Conservation (phyloP, 2,888 invertebrate genomes). For the Apamea sordens region DNA sequence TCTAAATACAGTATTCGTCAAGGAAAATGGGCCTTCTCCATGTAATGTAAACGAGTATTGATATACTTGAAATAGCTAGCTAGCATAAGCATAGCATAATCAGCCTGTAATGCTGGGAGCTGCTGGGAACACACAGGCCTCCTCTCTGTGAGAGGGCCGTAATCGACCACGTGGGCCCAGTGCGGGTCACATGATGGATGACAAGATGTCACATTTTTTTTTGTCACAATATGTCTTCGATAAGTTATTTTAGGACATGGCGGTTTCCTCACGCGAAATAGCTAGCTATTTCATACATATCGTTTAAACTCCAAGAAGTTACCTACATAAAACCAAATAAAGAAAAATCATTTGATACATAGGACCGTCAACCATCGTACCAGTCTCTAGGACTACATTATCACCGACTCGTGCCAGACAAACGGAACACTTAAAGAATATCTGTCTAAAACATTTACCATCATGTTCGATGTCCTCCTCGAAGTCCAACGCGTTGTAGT, state of each 20-base stretch:
- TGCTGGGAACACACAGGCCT: too few species aligned
- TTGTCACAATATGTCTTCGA: too few species aligned
- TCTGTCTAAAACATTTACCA: conserved; percentile 70
- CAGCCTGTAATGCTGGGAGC: too few species aligned
- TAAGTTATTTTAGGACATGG: too few species aligned
- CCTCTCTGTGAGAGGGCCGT: too few species aligned
- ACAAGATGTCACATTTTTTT: too few species aligned
- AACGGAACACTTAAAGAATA: not conserved
- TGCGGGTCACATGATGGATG: too few species aligned
- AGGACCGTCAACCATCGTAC: not conserved
- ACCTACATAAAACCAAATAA: not conserved
- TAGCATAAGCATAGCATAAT: too few species aligned
- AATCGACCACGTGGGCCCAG: too few species aligned
- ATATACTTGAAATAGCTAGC: too few species aligned
- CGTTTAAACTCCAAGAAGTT: not conserved
- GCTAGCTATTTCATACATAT: not conserved
- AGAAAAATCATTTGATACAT: not conserved
- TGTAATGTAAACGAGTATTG: too few species aligned
- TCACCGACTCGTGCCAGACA: not conserved
- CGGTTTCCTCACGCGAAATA: too few species aligned
- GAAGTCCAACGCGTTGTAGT: conserved; percentile 94
- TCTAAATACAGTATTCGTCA: not conserved
- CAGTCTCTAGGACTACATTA: not conserved
- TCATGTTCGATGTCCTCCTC: conserved; percentile 91
- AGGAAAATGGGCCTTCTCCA: not conserved